phyloP scores from a whole-genome alignment of 1,140 invertebrate genomes.

The Camponotus pennsylvanicus region DNA sequence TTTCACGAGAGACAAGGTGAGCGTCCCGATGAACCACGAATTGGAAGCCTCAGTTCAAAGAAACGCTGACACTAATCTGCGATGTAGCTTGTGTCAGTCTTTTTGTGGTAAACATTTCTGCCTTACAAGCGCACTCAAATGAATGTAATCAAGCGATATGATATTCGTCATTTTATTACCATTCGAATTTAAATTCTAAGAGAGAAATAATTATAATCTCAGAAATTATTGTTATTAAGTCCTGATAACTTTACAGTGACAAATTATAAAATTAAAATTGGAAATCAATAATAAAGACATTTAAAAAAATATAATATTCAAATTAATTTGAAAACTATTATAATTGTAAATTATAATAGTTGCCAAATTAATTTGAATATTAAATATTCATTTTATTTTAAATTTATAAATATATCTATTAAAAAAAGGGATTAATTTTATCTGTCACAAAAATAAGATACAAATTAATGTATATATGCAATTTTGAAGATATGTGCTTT shows the following conservation, averaged over 20 bases:
- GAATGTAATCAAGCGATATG: constrained; percentile 1
- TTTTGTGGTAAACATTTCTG: constrained; percentile 37
- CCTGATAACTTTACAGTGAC: too few relatives aligned
- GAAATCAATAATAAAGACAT: background rate
- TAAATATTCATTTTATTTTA: too few relatives aligned
- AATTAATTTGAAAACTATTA: too few relatives aligned
- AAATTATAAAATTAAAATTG: background rate
- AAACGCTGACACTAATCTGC: constrained; percentile 45
- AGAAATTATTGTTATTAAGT: background rate
- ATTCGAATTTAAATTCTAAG: background rate
- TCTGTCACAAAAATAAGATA: background rate
- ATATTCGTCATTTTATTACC: background rate
- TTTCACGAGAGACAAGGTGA: background rate
- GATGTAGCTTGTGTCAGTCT: background rate
- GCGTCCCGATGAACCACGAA: constrained; percentile 30
- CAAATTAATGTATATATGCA: background rate
- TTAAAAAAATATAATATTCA: background rate
- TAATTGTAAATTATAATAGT: background rate
- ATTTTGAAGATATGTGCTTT: background rate
- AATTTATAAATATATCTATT: too few relatives aligned
- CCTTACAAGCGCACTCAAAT: constrained; percentile 25
- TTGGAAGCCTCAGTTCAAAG: constrained; percentile 20
- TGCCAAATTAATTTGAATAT: too few relatives aligned
- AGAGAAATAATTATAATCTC: background rate
- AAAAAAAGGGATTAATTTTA: too few relatives aligned